Evolutionary conservation across 1,140 invertebrate species (phyloP).

Genomic region (Pogonomyrmex barbatus): DNA sequence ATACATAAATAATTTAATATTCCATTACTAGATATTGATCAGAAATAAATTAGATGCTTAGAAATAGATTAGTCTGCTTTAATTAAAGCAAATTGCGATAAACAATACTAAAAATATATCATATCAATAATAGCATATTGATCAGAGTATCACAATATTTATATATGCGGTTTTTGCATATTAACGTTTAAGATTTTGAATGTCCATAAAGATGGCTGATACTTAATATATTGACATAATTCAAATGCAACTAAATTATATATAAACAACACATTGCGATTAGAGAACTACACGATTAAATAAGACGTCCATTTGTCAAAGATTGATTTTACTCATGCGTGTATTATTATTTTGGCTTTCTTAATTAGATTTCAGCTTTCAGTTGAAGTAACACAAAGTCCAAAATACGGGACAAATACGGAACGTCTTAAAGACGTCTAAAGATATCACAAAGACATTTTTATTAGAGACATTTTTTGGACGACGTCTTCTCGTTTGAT

Average conservation of each 20-base stretch:
- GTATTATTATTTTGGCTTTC: no score
- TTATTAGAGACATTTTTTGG: no score
- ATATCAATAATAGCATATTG: background rate
- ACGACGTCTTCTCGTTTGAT: no score
- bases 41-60: background rate
- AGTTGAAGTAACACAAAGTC: no score
- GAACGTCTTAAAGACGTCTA: no score
- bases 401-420: no score
- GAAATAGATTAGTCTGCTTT: background rate
- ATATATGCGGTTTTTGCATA: background rate
- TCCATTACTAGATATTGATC: background rate
- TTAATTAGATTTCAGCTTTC: background rate
- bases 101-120: background rate
- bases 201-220: background rate
- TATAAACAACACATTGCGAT: background rate
- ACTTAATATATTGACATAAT: background rate
- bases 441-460: no score
- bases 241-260: background rate
- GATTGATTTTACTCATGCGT: background rate
- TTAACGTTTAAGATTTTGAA: conserved; percentile 2
- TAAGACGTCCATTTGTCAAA: background rate
- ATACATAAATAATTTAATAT: background rate
- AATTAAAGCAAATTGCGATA: background rate
- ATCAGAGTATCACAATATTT: background rate
- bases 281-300: background rate